phyloP scores from a whole-genome alignment of 2,888 invertebrate species.

The Drosophila cracens region DNA sequence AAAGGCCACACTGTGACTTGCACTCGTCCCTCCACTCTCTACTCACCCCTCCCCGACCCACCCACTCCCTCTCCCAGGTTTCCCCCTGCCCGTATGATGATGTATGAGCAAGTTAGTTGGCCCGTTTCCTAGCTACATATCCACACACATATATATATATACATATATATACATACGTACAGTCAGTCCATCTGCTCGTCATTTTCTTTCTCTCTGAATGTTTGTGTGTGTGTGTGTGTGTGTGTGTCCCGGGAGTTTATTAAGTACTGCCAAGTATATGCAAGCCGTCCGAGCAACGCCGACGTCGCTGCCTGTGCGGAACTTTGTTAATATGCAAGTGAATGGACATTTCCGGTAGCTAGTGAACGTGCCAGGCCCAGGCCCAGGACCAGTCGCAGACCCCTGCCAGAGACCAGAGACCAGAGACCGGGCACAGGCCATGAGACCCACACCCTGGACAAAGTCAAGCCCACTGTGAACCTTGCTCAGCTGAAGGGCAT shows the following conservation, averaged over 20 bases:
- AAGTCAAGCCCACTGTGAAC: conserved; percentile 44
- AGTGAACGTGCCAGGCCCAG: conserved; percentile 66
- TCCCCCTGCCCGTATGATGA: conserved; percentile 39
- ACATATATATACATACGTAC: not conserved
- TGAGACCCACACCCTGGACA: conserved; percentile 12
- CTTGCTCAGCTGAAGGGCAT: conserved; percentile 48
- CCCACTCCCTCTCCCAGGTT: not conserved
- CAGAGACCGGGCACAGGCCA: conserved; percentile 34
- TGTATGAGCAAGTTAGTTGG: conserved; percentile 68
- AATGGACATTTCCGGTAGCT: conserved; percentile 81
- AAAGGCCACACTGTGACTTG: conserved; percentile 55
- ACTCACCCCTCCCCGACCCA: not conserved
- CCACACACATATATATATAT: not conserved
- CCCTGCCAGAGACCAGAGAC: conserved; percentile 21
- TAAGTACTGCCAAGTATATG: conserved; percentile 76
- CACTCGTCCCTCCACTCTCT: not conserved
- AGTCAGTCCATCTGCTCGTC: conserved; percentile 38
- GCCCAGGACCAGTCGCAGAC: conserved; percentile 2
- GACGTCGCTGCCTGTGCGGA: conserved; percentile 66
- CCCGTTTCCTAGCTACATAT: conserved; percentile 37
- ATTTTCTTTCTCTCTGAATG: conserved; percentile 12
- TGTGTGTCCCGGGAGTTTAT: conserved; percentile 68
- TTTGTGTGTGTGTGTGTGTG: conserved; percentile 10
- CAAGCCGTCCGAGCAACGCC: conserved; percentile 47
- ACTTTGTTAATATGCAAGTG: conserved; percentile 80